A percentile compares a stretch with the other conserved stretches of the same genome.
These are phyloP conservation scores for Falcaria lacertinaria DNA, from an alignment of 2,888 invertebrate genomes.

Conservation along the genomic window DNA sequence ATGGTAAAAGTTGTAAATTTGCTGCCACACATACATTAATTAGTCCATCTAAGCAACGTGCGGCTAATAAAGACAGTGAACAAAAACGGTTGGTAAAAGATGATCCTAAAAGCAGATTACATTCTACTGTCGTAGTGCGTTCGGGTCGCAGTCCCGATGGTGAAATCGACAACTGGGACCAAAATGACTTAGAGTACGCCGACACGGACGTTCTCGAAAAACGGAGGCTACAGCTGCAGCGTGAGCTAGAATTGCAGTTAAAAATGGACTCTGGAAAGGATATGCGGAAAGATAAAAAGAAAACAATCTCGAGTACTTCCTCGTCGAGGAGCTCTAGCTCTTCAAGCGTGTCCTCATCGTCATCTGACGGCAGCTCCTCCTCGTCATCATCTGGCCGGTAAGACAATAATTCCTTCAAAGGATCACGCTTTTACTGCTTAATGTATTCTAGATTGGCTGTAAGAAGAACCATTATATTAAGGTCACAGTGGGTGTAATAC, in stretches of 20 bases:
- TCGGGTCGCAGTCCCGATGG: constrained; percentile 80
- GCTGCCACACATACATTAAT: constrained; percentile 86
- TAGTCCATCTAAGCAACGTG: constrained; percentile 86
- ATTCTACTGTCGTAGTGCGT: constrained; percentile 81
- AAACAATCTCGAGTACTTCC: constrained; percentile 84
- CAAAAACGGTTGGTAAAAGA: constrained; percentile 76
- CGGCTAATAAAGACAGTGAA: constrained; percentile 82
- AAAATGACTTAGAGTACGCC: constrained; percentile 88
- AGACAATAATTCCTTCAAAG: neutral
- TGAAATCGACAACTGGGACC: constrained; percentile 88
- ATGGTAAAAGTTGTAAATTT: constrained; percentile 89
- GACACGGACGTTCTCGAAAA: constrained; percentile 89
- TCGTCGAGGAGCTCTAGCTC: constrained; percentile 83
- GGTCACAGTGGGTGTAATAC: too few relatives aligned
- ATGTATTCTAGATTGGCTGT: too few relatives aligned
- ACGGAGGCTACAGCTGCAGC: constrained; percentile 85
- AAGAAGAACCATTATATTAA: too few relatives aligned
- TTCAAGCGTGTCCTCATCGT: constrained; percentile 82
- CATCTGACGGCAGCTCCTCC: constrained; percentile 83
- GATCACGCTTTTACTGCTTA: too few relatives aligned
- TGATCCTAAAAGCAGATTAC: constrained; percentile 82
- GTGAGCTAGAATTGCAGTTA: constrained; percentile 88
- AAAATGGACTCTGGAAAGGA: constrained; percentile 85
- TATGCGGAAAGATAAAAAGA: constrained; percentile 84
- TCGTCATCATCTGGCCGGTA: constrained; percentile 80